Percentiles rank a stretch among this genome's conserved stretches.
These are phyloP conservation scores for Aurelia sp. DNA, from an alignment of 30 jellyfish, hydroid and myxozoan species.

Conservation along the genomic window DNA sequence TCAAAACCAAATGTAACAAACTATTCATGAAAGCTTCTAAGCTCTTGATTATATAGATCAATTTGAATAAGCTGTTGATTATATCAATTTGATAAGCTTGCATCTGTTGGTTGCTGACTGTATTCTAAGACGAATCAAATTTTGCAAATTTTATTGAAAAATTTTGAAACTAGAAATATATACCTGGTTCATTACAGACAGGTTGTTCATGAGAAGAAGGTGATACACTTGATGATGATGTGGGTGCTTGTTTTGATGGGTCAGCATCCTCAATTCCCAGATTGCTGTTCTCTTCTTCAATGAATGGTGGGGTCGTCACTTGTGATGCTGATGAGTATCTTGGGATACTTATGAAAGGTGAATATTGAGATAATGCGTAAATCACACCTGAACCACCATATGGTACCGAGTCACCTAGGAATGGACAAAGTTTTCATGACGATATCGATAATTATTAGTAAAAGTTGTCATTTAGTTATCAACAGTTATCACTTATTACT, in stretches of 20 bases:
- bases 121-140: not conserved
- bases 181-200: constrained; percentile 78
- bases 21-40: too few relatives aligned
- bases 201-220: constrained; percentile 83
- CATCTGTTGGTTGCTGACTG: too few relatives aligned
- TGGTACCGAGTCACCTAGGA: constrained; percentile 28
- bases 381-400: constrained; percentile 82
- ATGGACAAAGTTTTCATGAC: too few relatives aligned
- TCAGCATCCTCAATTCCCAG: constrained; percentile 86
- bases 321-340: constrained; percentile 38
- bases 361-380: constrained; percentile 90
- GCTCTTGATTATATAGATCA: too few relatives aligned
- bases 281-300: constrained; percentile 80
- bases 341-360: constrained; percentile 87
- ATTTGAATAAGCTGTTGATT: too few relatives aligned
- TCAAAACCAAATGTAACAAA: too few relatives aligned
- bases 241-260: constrained; percentile 7
- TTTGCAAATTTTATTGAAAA: not conserved
- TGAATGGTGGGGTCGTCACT: constrained; percentile 22
- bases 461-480: too few relatives aligned
- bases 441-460: too few relatives aligned
- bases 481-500: too few relatives aligned
- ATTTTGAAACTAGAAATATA: not conserved
- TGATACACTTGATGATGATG: constrained; percentile 50
- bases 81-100: too few relatives aligned